These are phyloP conservation scores for Drosophila pseudoananassae DNA, from an alignment of 1,140 invertebrate genomes.

Conservation along the genomic window DNA sequence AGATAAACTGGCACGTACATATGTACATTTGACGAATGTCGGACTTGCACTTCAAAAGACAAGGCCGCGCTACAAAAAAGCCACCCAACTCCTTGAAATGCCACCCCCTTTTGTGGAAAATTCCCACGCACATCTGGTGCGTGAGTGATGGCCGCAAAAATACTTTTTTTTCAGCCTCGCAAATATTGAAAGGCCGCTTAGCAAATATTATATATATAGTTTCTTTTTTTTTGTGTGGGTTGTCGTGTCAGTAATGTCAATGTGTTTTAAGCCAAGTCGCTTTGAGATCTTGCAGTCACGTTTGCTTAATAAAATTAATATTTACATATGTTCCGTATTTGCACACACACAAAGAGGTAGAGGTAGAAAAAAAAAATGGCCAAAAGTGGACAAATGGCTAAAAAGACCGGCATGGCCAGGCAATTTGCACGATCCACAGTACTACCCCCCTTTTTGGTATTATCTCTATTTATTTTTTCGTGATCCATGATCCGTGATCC, in stretches of 20 bases:
- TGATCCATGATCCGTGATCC: constrained; percentile 36
- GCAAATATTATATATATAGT: constrained; percentile 29
- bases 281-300: constrained; percentile 67
- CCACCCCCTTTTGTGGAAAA: neutral
- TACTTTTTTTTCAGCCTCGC: neutral
- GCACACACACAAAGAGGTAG: constrained; percentile 36
- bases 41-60: neutral
- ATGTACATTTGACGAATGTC: neutral
- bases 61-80: neutral
- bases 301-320: constrained; percentile 82
- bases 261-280: constrained; percentile 33
- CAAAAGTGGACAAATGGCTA: constrained; percentile 76
- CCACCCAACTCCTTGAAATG: neutral
- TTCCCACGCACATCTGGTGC: constrained; percentile 6
- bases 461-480: constrained; percentile 8
- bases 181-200: constrained; percentile 66
- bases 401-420: constrained; percentile 63
- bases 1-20: constrained; percentile 1
- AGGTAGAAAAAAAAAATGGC: constrained; percentile 22
- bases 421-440: constrained; percentile 72
- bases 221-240: constrained; percentile 5
- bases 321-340: constrained; percentile 82
- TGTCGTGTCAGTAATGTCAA: constrained; percentile 62
- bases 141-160: constrained; percentile 7
- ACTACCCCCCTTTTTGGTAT: constrained; percentile 1